A percentile compares a stretch with the other conserved stretches of the same genome.
These are phyloP conservation scores for Ryuthela nishihirai DNA, from an alignment of 2,888 invertebrate genomes.

Conservation along the genomic window DNA sequence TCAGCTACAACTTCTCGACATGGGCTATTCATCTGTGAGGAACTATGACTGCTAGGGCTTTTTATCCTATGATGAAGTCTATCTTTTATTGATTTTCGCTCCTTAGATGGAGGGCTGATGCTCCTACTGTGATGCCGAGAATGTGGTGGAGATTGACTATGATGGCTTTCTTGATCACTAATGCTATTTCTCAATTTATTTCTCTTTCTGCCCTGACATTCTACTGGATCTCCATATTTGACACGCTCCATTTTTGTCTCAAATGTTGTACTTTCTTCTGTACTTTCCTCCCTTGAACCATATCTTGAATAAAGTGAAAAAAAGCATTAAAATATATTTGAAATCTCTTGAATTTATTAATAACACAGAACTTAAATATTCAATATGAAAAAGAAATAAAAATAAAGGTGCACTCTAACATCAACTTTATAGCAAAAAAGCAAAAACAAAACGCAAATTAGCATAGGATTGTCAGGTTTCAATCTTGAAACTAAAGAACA, in stretches of 20 bases:
- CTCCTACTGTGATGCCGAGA: conserved; percentile 43
- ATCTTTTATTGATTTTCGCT: conserved; percentile 31
- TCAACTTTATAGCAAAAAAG: too few species aligned
- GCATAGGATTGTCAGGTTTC: too few species aligned
- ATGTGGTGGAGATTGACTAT: conserved; percentile 45
- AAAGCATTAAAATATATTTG: too few species aligned
- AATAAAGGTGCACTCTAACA: too few species aligned
- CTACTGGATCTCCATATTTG: conserved; percentile 28
- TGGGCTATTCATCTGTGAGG: conserved; percentile 36
- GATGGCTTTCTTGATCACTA: conserved; percentile 46
- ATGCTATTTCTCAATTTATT: conserved; percentile 38
- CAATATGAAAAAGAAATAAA: too few species aligned
- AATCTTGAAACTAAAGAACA: too few species aligned
- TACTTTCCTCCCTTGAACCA: conserved; percentile 23
- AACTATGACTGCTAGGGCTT: conserved; percentile 40
- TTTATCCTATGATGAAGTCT: conserved; percentile 26
- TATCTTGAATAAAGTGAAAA: too few species aligned
- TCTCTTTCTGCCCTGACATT: conserved; percentile 16
- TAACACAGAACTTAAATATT: too few species aligned
- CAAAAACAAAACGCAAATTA: too few species aligned
- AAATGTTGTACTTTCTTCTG: conserved; percentile 16
- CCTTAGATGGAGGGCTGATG: conserved; percentile 37
- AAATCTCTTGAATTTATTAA: too few species aligned
- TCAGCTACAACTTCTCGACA: conserved; percentile 17
- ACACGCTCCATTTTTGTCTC: conserved; percentile 24